phyloP scores from a whole-genome alignment of 1,140 invertebrate genomes.

The Zaprionus tsacasi region DNA sequence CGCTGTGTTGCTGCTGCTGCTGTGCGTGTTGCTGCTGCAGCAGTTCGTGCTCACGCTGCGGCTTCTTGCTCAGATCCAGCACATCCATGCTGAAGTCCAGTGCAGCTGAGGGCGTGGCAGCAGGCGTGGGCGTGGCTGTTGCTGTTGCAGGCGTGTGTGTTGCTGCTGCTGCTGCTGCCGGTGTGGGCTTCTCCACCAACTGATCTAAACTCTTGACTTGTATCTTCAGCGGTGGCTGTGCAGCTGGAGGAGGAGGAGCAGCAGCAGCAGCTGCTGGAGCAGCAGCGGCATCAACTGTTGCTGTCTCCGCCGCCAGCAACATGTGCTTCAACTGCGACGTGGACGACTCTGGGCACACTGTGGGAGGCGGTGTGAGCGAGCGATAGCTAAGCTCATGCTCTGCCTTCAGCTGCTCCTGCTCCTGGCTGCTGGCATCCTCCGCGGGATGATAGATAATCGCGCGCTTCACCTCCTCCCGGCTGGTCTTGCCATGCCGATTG shows the following conservation, averaged over 20 bases:
- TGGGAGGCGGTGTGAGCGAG: slow-evolving; percentile 45
- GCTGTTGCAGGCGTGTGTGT: background rate
- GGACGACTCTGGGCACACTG: slow-evolving; percentile 42
- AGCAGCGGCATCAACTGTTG: background rate
- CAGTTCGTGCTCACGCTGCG: slow-evolving; percentile 68
- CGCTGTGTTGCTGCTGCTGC: slow-evolving; percentile 84
- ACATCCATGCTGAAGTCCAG: slow-evolving; percentile 92
- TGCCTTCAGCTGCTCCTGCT: slow-evolving; percentile 68
- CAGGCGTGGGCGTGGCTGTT: background rate
- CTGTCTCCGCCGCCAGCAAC: slow-evolving; percentile 61
- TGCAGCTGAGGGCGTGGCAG: slow-evolving; percentile 82
- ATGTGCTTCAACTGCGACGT: slow-evolving; percentile 85
- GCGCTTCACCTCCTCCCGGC: slow-evolving; percentile 93
- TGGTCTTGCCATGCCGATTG: slow-evolving; percentile 93
- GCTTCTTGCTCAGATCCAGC: slow-evolving; percentile 94
- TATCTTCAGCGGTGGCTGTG: slow-evolving; percentile 84
- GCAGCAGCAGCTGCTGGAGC: background rate
- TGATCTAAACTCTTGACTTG: slow-evolving; percentile 88
- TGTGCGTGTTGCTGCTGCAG: slow-evolving; percentile 83
- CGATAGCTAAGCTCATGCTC: slow-evolving; percentile 75
- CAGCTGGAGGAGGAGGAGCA: background rate
- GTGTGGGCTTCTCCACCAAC: slow-evolving; percentile 85
- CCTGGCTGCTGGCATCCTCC: slow-evolving; percentile 91
- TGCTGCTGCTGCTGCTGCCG: slow-evolving; percentile 54
- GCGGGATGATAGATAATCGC: slow-evolving; percentile 94